Evolutionary conservation across 2,888 invertebrate genomes (phyloP).

Genomic region (Carcina quercana): DNA sequence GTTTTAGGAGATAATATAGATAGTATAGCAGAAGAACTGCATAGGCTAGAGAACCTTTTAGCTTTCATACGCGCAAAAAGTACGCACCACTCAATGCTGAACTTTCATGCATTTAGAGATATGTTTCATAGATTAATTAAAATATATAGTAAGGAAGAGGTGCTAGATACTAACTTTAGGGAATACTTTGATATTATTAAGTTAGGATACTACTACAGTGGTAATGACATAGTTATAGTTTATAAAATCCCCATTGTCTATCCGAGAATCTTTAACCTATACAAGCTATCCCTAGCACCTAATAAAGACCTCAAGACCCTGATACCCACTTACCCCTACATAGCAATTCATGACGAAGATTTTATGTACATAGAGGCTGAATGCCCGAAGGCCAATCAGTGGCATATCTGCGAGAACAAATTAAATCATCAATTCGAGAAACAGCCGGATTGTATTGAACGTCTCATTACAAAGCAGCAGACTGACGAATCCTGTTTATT

Average conservation of each 20-base stretch:
- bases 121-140: constrained; percentile 11
- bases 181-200: constrained; percentile 16
- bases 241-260: constrained; percentile 10
- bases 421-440: constrained; percentile 5
- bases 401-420: constrained; percentile 14
- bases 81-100: constrained; percentile 14
- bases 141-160: constrained; percentile 14
- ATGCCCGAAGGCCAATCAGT: constrained; percentile 14
- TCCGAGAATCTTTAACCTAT: constrained; percentile 6
- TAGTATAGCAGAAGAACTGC: constrained; percentile 7
- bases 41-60: constrained; percentile 13
- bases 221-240: constrained; percentile 7
- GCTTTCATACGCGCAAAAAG: constrained; percentile 16
- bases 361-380: constrained; percentile 16
- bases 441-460: constrained; percentile 16
- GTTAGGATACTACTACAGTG: constrained; percentile 11
- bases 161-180: constrained; percentile 13
- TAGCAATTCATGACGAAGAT: too few relatives aligned
- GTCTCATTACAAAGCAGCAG: constrained; percentile 16
- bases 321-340: constrained; percentile 7
- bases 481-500: too few relatives aligned
- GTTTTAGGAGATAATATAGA: constrained; percentile 12
- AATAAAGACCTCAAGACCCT: constrained; percentile 11
- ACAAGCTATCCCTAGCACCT: constrained; percentile 10
- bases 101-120: constrained; percentile 5